A percentile compares a stretch with the other conserved stretches of the same genome.
These are phyloP conservation scores for Sander vitreus DNA, from an alignment of 2,113 vertebrate species.

Conservation along the genomic window DNA sequence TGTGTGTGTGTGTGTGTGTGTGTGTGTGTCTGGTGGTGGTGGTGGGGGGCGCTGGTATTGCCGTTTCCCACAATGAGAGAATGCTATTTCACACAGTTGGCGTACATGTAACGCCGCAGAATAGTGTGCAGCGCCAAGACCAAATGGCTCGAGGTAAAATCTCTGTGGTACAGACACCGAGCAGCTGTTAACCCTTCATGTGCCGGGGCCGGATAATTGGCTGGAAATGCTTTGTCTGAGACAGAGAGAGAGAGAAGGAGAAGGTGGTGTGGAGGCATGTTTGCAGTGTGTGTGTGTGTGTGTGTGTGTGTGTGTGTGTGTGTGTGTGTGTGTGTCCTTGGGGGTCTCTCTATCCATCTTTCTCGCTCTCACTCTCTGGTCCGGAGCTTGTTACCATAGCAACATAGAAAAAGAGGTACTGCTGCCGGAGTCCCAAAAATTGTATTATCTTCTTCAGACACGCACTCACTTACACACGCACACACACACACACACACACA, in stretches of 20 bases:
- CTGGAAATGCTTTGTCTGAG: conserved; percentile 80
- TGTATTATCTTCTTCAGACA: conserved; percentile 79
- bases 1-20: conserved; percentile 3
- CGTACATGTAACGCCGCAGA: conserved; percentile 60
- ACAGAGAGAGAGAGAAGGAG: conserved; percentile 29
- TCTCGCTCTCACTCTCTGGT: conserved; percentile 78
- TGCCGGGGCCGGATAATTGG: conserved; percentile 75
- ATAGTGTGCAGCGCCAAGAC: conserved; percentile 71
- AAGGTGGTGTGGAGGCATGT: conserved; percentile 68
- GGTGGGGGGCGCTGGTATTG: conserved; percentile 32
- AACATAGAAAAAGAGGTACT: conserved; percentile 81
- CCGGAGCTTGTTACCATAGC: conserved; percentile 82
- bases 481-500: not conserved
- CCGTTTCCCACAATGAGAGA: conserved; percentile 60
- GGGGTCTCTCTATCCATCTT: conserved; percentile 80
- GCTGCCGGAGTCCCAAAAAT: conserved; percentile 81
- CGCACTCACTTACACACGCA: conserved; percentile 9
- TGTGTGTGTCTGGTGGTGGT: conserved; percentile 16
- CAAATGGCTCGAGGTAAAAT: conserved; percentile 78
- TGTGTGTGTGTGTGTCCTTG: conserved; percentile 71
- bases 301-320: conserved; percentile 46
- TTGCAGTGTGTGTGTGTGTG: conserved; percentile 40
- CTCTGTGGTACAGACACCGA: conserved; percentile 75
- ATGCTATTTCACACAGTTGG: conserved; percentile 63
- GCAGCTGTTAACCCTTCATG: conserved; percentile 79